Evolutionary conservation across 2,113 vertebrate species (phyloP).

Genomic region (Hypocryptadius cinnamomeus): DNA sequence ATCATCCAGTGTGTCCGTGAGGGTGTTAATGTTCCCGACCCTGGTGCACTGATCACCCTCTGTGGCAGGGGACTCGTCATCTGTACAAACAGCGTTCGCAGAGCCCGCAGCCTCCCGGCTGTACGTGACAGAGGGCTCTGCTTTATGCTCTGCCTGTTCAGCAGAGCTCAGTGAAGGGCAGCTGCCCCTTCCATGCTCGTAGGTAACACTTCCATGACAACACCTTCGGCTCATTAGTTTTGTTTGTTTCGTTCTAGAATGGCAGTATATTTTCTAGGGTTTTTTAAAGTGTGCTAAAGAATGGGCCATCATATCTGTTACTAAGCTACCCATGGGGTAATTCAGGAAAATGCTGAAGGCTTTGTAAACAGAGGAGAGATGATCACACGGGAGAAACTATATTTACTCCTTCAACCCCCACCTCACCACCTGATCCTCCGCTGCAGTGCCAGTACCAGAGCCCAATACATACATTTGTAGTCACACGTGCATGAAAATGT

Average conservation of each 20-base stretch:
- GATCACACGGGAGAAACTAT: not conserved
- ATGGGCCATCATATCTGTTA: not conserved
- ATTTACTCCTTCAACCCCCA: constrained; percentile 10
- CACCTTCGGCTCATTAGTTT: not conserved
- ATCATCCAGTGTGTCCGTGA: not conserved
- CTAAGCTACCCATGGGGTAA: not conserved
- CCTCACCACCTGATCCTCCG: not conserved
- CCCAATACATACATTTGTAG: not conserved
- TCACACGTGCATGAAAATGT: not conserved
- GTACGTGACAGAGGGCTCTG: not conserved
- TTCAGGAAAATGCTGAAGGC: not conserved
- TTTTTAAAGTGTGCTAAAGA: not conserved
- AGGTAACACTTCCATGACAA: constrained; percentile 22
- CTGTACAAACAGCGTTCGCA: not conserved
- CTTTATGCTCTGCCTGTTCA: not conserved
- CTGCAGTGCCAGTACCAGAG: not conserved
- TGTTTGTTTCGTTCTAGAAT: constrained; percentile 4
- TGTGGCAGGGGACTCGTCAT: not conserved
- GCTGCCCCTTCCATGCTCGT: not conserved
- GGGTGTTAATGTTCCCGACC: not conserved
- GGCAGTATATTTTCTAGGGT: not conserved
- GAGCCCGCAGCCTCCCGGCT: not conserved
- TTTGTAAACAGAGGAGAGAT: constrained; percentile 23
- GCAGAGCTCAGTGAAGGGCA: not conserved
- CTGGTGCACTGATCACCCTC: not conserved